Percentiles rank a stretch among this genome's conserved stretches.
phyloP scores from a whole-genome alignment of 2,797 vertebrate species.

The Chromobotia macracanthus region DNA sequence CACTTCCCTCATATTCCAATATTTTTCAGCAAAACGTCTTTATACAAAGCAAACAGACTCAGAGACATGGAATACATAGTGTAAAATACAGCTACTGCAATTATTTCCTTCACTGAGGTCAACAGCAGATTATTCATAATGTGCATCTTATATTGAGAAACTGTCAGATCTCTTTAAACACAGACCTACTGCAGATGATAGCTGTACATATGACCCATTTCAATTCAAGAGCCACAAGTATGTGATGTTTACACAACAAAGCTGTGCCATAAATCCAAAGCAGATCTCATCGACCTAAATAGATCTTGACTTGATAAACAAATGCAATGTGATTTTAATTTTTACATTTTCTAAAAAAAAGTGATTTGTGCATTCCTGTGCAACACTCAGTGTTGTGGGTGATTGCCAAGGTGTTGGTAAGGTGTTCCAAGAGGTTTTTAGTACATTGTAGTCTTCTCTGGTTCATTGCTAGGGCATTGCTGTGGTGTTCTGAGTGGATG shows the following conservation, averaged over 20 bases:
- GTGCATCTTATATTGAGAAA: constrained; percentile 17
- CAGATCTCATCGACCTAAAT: neutral
- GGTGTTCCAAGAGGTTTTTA: neutral
- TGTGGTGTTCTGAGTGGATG: too few relatives aligned
- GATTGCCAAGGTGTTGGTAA: neutral
- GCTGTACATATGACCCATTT: neutral
- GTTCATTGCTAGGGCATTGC: neutral
- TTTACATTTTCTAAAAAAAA: neutral
- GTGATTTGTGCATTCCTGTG: neutral
- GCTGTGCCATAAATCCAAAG: neutral
- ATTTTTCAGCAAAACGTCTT: constrained; percentile 36
- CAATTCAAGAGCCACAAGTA: neutral
- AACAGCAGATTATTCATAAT: constrained; percentile 1
- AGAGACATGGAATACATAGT: neutral
- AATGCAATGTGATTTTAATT: neutral
- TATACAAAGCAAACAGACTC: constrained; percentile 24
- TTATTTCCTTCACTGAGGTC: constrained; percentile 16
- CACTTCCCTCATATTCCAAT: constrained; percentile 32
- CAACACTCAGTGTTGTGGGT: neutral
- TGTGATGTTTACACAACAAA: neutral
- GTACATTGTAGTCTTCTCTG: neutral
- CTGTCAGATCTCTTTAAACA: constrained; percentile 4
- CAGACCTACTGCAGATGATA: neutral
- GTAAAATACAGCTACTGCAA: neutral
- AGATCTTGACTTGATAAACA: neutral